Percentiles rank a stretch among this genome's conserved stretches.
These are phyloP conservation scores for Eurytoma adleriae DNA, from an alignment of 2,888 invertebrate genomes.

Conservation along the genomic window DNA sequence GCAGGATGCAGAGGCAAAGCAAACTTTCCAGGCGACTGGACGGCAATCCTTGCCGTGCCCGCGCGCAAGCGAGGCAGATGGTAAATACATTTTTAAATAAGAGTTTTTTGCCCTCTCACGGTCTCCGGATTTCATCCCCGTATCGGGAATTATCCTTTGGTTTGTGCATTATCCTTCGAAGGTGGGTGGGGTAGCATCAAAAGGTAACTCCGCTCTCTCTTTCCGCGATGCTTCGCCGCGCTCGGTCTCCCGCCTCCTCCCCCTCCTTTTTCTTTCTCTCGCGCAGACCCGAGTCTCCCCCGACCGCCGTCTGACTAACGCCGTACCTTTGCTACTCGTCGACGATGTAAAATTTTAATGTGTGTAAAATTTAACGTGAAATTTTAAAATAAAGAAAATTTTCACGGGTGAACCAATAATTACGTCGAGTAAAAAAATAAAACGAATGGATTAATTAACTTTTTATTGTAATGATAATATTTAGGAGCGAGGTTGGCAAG, in stretches of 20 bases:
- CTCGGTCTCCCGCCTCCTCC: conserved; percentile 56
- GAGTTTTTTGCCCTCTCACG: conserved; percentile 70
- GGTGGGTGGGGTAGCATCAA: conserved; percentile 68
- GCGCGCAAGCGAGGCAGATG: conserved; percentile 47
- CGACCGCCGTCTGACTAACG: conserved; percentile 70
- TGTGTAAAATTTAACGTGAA: neutral
- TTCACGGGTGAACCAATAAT: neutral
- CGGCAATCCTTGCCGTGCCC: conserved; percentile 26
- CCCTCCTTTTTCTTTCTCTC: conserved; percentile 51
- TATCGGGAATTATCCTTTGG: conserved; percentile 76
- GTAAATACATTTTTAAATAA: conserved; percentile 76
- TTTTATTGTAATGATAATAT: too few relatives aligned
- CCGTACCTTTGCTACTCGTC: conserved; percentile 69
- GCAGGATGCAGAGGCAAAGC: conserved; percentile 12
- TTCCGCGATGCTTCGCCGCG: conserved; percentile 53
- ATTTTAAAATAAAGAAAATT: neutral
- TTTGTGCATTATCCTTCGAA: conserved; percentile 73
- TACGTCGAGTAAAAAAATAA: neutral
- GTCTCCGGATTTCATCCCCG: conserved; percentile 71
- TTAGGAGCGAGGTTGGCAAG: too few relatives aligned
- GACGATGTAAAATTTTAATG: conserved; percentile 15
- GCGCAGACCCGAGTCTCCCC: conserved; percentile 59
- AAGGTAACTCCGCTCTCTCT: conserved; percentile 63
- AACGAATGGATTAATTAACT: too few relatives aligned
- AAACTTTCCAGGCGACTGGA: conserved; percentile 48